phyloP scores from a whole-genome alignment of 1,140 invertebrate species.

The Tetramorium parvispinum region DNA sequence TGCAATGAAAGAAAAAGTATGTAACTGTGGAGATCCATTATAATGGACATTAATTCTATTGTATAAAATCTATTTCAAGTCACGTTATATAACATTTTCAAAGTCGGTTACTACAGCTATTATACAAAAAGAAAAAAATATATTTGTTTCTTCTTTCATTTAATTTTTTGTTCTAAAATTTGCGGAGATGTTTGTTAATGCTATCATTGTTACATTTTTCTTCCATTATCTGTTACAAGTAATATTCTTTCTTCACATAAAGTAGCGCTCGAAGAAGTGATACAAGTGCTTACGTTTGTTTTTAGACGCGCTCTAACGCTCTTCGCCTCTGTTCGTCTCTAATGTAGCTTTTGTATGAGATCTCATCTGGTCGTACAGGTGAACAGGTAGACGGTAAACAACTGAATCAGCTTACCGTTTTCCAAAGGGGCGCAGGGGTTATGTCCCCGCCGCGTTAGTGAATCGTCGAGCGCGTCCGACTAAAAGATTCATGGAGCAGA shows the following conservation, averaged over 20 bases:
- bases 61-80: not conserved
- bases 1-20: not conserved
- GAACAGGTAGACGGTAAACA: constrained; percentile 80
- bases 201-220: not conserved
- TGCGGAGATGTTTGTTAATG: not conserved
- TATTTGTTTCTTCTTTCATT: not conserved
- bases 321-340: constrained; percentile 1
- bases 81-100: not conserved
- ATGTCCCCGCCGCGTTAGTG: constrained; percentile 65
- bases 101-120: not conserved
- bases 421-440: constrained; percentile 51
- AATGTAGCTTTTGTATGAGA: constrained; percentile 52
- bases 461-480: constrained; percentile 65
- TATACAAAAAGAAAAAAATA: not conserved
- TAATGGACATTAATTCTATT: no score
- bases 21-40: not conserved
- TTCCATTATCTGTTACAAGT: not conserved
- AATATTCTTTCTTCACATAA: not conserved
- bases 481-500: constrained; percentile 81
- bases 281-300: constrained; percentile 33
- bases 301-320: constrained; percentile 36
- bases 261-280: constrained; percentile 34
- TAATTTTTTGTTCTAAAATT: not conserved
- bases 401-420: constrained; percentile 78
- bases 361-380: constrained; percentile 72